Base-by-base conservation (phyloP, 2,797 vertebrate species). In the Acanthornis magna region DNA sequence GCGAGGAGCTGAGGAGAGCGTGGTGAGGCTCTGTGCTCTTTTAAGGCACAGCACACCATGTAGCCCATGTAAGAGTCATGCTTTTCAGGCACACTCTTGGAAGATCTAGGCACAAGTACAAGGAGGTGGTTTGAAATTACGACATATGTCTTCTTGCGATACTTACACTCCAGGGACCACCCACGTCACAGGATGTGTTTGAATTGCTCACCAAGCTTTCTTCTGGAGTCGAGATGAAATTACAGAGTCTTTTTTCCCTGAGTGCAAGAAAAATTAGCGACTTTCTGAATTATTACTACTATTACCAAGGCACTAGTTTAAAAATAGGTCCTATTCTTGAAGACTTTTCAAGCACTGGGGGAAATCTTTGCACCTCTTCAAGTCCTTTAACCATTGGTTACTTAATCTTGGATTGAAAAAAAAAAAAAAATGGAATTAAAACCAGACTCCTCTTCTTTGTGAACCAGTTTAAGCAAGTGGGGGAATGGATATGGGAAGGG, bases 151-250 rank as follows among this genome's bases (percentile, higher is more conserved):
- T 89, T 85, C 76, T 66, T 81, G 65, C 72, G 38, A 66, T 91
- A 80, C 83, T 94, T 91, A 29, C 84, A 73, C 85, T 88, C 94
- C 2, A 0, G 58, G 89, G 97, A 95, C 96, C 95, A 96, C 94
- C 91, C 95, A 96, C 91, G 0, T 85, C 92, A 95, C 80, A 92
- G 91, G 84, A 75, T 73, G 82, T 92, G 90, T 94, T 90, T 91
- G 91, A 94, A 94, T 93, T 85, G 91, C 92, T 95, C 89, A 53
- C 85, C 80, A 60, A 80, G 80, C 38, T 92, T 90, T 93, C 66
- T 80, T 65, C 91, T 94, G 53, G 47, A 95, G 66, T 67, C 1
- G 13, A 76, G 82, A 67, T 6, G 25, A 95, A 94, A 95, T 85
- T 57, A 75, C 80, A 67, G 30, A 72, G 93, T 73, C 57, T 40